Evolutionary conservation across 2,113 vertebrate species (phyloP), one percentile per base, ranked within the genome.

Genomic region (Macroglossus sobrinus): DNA sequence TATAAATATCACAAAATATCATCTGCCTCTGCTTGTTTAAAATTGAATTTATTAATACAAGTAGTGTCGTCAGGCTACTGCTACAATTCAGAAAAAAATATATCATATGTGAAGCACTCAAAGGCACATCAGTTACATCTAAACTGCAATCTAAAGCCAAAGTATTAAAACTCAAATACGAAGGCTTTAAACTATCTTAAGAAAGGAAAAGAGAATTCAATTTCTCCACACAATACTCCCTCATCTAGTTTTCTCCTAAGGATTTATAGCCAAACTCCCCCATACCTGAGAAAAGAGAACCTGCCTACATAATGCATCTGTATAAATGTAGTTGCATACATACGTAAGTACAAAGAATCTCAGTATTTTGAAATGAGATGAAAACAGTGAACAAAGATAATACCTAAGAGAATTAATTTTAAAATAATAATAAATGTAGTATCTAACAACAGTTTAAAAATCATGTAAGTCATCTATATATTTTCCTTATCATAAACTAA

Each of bases 401-500:
- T n/a, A 72, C 28, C 53, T 66, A 85, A 71, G 43, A 59, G 14
- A 94, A 92, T 74, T 45, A 38, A n/a, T 87, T 87, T 53, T 64
- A n/a, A 35, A 38, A 61, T 22, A 47, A 45, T 43, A 84, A 81
- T 66, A 88, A 88, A 76, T 84, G 50, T 72, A 3, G 38, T 82
- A 78, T 84, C 47, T 88, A 94, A 92, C 16, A 84, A 61, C 53
- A 86, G 79, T 53, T 76, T 59, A 85, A 96, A 87, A 26, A 18
- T 45, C 64, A 84, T 80, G 18, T 95, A 69, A 89, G 26, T 38
- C 59, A 38, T 45, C 59, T 75, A 33, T 71, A 45, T 76, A 33
- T 96, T 88, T 92, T 91, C 84, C 86, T 80, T 93, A 79, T 28
- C 35, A 74, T 78, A 78, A 87, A 82, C 63, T 79, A 90, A 53